These are phyloP conservation scores for Epistrophe grossulariae DNA, from an alignment of 2,888 invertebrate genomes.

Conservation along the genomic window DNA sequence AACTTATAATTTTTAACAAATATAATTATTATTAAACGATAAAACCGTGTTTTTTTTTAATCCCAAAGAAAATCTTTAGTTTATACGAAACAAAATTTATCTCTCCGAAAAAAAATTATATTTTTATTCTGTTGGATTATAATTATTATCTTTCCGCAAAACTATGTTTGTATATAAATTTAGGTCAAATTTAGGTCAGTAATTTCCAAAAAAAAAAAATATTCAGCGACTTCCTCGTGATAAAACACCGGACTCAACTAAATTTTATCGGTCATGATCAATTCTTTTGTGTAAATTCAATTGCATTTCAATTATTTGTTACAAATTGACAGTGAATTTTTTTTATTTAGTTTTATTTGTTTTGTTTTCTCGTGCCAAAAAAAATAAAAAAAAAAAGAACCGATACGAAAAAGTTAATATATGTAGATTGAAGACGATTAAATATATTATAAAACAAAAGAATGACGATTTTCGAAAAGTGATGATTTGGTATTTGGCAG, in stretches of 20 bases:
- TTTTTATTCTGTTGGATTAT: background rate
- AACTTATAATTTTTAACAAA: background rate
- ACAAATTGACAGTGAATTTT: conserved; percentile 39
- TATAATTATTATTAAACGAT: background rate
- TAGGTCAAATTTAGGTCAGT: conserved; percentile 3
- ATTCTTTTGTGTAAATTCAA: conserved; percentile 46
- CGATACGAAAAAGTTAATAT: background rate
- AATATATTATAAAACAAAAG: conserved; percentile 35
- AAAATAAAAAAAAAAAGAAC: background rate
- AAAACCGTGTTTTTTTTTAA: background rate
- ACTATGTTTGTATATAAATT: conserved; percentile 10
- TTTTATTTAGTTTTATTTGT: conserved; percentile 1
- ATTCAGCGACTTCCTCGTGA: conserved; percentile 70
- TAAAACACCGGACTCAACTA: conserved; percentile 73
- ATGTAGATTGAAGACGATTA: background rate
- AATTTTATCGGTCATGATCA: conserved; percentile 52
- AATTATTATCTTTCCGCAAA: conserved; percentile 62
- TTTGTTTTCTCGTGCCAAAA: conserved; percentile 24
- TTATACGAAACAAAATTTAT: conserved; percentile 67
- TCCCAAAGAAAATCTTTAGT: background rate
- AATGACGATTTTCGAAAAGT: conserved; percentile 44
- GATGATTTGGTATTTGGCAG: conserved; percentile 35
- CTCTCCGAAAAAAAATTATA: background rate
- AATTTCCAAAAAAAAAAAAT: conserved; percentile 3
- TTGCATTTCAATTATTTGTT: conserved; percentile 44